Evolutionary conservation across 2,113 vertebrate genomes (phyloP), one percentile per base, ranked within the genome.

Genomic region (Nerophis lumbriciformis): DNA sequence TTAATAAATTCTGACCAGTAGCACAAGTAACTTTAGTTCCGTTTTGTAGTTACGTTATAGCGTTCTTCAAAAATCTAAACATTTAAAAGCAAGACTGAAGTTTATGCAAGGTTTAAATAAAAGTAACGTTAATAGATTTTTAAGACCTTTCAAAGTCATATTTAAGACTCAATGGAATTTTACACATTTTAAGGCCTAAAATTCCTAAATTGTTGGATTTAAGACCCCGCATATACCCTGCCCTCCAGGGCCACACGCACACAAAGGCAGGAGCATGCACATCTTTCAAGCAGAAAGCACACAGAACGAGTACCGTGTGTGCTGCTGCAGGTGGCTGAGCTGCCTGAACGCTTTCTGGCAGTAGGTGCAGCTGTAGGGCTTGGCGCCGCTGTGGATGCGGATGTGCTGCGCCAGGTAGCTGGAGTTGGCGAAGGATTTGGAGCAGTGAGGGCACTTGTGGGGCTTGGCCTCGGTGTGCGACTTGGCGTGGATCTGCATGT

Each of bases 401-500:
- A 98, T 92, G 89, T 98, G 96, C 91, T 98, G 96, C 79, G 96
- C 93, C 92, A 98, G 92, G 90, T 98, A 98, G 91, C 95, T 97
- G 90, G 91, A 96, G 93, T 98, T 98, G 92, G 95, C 96, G 81
- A 98, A 98, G 45, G 94, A 96, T 91, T 98, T 98, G 87, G 96
- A 98, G 83, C 96, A 98, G 87, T 98, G 96, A 53, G 95, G 96
- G 83, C 96, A 98, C 93, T 98, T 98, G 90, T 98, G 96, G 67
- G 96, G 96, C 90, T 98, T 98, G 90, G 95, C 93, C 92, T 98
- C 96, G 0, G 96, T 98, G 76, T 98, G 96, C 48, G 96, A 97
- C 89, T 98, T 98, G 72, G 93, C 94, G 88, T 98, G 96, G 89
- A 98, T 97, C 92, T 98, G 96, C 96, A 98, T 98, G 91, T 98